These are phyloP conservation scores for Sphenodon punctatus DNA, from an alignment of 2,797 vertebrate species.

Conservation along the genomic window DNA sequence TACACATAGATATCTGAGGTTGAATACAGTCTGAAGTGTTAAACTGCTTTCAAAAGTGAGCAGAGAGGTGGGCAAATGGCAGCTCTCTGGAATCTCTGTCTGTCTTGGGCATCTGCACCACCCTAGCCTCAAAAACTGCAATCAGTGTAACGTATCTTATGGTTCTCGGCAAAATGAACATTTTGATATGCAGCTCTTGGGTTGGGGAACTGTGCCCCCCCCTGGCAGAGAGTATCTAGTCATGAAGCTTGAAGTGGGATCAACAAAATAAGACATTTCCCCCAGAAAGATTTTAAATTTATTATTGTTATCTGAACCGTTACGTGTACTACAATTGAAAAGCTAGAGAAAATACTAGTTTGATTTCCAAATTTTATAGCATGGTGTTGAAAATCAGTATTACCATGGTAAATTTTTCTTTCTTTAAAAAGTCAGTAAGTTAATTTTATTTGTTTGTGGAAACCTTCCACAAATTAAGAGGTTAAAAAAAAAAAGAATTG, in stretches of 20 bases:
- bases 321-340: fast-evolving
- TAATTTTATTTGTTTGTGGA: fast-evolving
- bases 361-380: fast-evolving
- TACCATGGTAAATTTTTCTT: fast-evolving
- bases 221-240: fast-evolving
- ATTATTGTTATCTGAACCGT: fast-evolving
- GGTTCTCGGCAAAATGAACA: too few species aligned
- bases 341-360: fast-evolving
- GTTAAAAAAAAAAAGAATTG: not conserved
- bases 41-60: not conserved
- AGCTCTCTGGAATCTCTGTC: too few species aligned
- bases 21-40: too few species aligned
- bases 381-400: fast-evolving
- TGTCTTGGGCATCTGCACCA: too few species aligned
- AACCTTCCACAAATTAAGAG: fast-evolving
- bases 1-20: too few species aligned
- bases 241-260: not conserved
- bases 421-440: too few species aligned
- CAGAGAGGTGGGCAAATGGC: too few species aligned
- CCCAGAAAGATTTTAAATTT: fast-evolving
- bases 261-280: not conserved
- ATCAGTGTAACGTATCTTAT: too few species aligned
- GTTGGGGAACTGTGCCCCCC: too few species aligned
- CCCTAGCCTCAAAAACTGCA: too few species aligned
- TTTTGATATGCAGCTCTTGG: too few species aligned